Conservation (phyloP, 2,888 invertebrate genomes). For the Drosophila subquinaria region DNA sequence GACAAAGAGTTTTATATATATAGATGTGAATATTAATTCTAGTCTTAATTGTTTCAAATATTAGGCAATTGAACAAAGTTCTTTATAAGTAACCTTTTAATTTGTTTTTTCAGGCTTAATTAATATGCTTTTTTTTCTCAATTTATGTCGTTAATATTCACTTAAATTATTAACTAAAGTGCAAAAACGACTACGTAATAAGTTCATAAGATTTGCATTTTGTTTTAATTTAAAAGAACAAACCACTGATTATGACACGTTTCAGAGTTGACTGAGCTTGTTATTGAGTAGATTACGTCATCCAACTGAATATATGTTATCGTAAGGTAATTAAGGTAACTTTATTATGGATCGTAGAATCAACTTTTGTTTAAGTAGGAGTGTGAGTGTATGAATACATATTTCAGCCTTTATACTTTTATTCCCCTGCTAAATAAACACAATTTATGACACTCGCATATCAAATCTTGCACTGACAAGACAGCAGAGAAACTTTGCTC, state of each 20-base stretch:
- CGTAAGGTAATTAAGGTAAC: conserved; percentile 59
- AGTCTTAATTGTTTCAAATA: neutral
- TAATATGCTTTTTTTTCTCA: neutral
- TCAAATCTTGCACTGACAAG: conserved; percentile 50
- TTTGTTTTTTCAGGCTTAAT: neutral
- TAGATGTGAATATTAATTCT: too few species aligned
- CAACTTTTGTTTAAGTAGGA: conserved; percentile 17
- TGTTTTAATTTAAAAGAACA: neutral
- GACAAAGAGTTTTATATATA: too few species aligned
- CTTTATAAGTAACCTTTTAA: too few species aligned
- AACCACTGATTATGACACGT: conserved; percentile 19
- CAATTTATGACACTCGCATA: conserved; percentile 62
- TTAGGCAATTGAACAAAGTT: neutral
- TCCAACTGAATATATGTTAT: conserved; percentile 41
- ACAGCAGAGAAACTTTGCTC: conserved; percentile 21
- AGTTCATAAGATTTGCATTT: neutral
- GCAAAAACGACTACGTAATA: neutral
- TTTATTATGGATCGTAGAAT: conserved; percentile 38
- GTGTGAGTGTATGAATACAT: neutral
- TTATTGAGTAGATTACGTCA: conserved; percentile 45
- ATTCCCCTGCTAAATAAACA: conserved; percentile 47
- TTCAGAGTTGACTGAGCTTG: conserved; percentile 9
- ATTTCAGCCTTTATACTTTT: conserved; percentile 2
- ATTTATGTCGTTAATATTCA: neutral
- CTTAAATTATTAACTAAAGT: neutral